Percentiles rank a stretch among this genome's conserved stretches.
phyloP scores from a whole-genome alignment of 2,113 vertebrate genomes.

The Melanotaenia duboulayi region DNA sequence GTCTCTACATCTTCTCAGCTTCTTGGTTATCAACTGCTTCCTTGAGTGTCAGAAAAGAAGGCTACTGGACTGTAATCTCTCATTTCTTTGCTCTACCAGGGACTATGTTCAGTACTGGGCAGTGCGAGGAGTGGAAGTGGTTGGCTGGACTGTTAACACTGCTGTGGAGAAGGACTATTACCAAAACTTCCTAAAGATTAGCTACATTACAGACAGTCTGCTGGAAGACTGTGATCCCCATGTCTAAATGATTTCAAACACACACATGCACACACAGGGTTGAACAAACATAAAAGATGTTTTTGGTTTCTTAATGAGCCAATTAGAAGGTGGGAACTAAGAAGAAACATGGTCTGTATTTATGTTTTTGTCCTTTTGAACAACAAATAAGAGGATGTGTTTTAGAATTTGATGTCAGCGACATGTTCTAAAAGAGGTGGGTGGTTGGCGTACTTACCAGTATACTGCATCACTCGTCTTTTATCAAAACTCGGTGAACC shows the following conservation, averaged over 20 bases:
- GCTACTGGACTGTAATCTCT: background rate
- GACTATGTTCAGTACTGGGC: conserved; percentile 91
- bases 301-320: background rate
- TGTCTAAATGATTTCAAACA: conserved; percentile 72
- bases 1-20: background rate
- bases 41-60: background rate
- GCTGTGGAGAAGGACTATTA: conserved; percentile 91
- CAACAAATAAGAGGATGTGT: background rate
- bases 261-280: background rate
- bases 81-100: conserved; percentile 69
- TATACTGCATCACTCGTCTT: no score
- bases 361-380: background rate
- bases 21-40: background rate
- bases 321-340: background rate
- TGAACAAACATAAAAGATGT: background rate
- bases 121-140: conserved; percentile 86
- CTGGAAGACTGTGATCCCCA: conserved; percentile 89
- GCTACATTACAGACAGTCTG: conserved; percentile 93
- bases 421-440: no score
- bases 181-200: conserved; percentile 83
- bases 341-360: background rate
- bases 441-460: no score
- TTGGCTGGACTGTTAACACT: conserved; percentile 92
- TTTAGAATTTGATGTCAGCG: no score
- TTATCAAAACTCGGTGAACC: no score